Percentiles rank a stretch among this genome's conserved stretches.
Evolutionary conservation across 2,888 invertebrate genomes (phyloP).

Genomic region (Orthonychiurus folsomi): DNA sequence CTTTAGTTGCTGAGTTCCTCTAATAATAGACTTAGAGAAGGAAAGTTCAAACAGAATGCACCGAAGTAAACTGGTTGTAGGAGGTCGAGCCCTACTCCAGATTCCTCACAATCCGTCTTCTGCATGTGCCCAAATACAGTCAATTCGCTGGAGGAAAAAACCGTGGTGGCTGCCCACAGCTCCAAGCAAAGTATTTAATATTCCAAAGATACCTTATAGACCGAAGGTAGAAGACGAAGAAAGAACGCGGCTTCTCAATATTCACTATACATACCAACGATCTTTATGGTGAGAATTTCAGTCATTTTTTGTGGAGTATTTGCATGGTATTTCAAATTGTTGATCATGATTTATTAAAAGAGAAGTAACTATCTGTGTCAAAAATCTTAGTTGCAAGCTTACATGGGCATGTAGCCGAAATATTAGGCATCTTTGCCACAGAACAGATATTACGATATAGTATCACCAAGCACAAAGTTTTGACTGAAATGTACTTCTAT

Average conservation of each 20-base stretch:
- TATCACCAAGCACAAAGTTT: too few relatives aligned
- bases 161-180: slow-evolving; percentile 72
- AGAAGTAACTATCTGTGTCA: too few relatives aligned
- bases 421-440: background rate
- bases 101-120: background rate
- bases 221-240: slow-evolving; percentile 58
- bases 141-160: slow-evolving; percentile 50
- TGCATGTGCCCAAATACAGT: background rate
- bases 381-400: too few relatives aligned
- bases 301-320: too few relatives aligned
- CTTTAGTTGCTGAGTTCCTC: too few relatives aligned
- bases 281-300: slow-evolving; percentile 53
- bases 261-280: slow-evolving; percentile 55
- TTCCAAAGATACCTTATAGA: slow-evolving; percentile 54
- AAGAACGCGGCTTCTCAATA: slow-evolving; percentile 57
- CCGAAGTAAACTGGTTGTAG: too few relatives aligned
- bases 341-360: background rate
- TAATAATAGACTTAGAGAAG: too few relatives aligned
- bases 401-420: too few relatives aligned
- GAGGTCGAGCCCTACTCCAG: background rate
- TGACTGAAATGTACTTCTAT: background rate
- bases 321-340: slow-evolving; percentile 28
- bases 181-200: slow-evolving; percentile 65
- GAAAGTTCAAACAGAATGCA: background rate
- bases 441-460: too few relatives aligned